Evolutionary conservation across 2,113 vertebrate species (phyloP).

Genomic region (Sapajus apella): DNA sequence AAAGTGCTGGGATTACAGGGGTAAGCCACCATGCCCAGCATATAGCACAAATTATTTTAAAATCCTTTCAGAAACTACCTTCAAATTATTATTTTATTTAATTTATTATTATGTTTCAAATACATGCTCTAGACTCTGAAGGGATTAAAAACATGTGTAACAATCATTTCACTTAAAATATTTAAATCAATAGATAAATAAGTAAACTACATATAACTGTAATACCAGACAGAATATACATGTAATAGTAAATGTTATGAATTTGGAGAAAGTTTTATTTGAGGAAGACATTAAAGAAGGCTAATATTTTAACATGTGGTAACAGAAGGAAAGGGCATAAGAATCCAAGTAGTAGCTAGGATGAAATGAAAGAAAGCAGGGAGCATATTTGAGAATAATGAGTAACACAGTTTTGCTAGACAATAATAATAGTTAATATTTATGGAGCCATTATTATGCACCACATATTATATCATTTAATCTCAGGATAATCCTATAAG

Average conservation of each 20-base stretch:
- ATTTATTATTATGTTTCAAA: neutral
- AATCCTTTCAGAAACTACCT: neutral
- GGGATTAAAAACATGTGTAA: neutral
- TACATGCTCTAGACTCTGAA: neutral
- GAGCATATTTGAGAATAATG: neutral
- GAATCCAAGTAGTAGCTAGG: neutral
- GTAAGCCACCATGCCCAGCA: too few species aligned
- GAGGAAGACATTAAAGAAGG: neutral
- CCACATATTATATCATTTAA: neutral
- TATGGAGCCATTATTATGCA: neutral
- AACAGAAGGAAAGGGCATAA: neutral
- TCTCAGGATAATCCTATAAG: neutral
- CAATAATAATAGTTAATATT: neutral
- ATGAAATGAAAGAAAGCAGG: neutral
- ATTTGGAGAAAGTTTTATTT: neutral
- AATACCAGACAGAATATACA: neutral
- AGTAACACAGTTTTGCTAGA: neutral
- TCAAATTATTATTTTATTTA: neutral
- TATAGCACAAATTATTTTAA: neutral
- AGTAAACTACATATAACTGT: neutral
- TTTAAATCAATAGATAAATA: neutral
- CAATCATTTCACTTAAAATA: neutral
- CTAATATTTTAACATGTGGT: neutral
- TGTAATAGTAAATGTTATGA: neutral
- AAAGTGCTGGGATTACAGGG: too few species aligned